Evolutionary conservation across 2,888 invertebrate species (phyloP).

Genomic region (Eucriotettix oculatus): DNA sequence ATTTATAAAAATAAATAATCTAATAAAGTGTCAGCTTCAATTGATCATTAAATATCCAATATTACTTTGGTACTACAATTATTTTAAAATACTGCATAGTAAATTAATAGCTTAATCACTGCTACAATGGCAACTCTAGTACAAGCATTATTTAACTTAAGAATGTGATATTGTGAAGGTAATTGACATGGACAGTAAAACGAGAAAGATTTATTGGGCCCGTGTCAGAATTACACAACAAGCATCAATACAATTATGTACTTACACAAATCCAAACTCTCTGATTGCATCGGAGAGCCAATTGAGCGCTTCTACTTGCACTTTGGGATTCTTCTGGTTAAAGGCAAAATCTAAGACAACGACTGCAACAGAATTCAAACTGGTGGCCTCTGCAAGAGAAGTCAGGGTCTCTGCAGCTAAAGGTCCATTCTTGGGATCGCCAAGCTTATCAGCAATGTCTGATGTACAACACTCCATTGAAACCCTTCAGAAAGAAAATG

Average conservation of each 20-base stretch:
- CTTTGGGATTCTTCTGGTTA: constrained; percentile 81
- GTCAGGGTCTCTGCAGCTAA: constrained; percentile 53
- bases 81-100: too few species aligned
- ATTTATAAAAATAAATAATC: too few species aligned
- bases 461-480: constrained; percentile 58
- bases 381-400: constrained; percentile 60
- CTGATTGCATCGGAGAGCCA: constrained; percentile 66
- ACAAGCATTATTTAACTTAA: too few species aligned
- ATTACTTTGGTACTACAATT: too few species aligned
- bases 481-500: constrained; percentile 28
- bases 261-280: constrained; percentile 76
- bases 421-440: constrained; percentile 61
- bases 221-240: too few species aligned
- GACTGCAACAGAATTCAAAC: constrained; percentile 54
- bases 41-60: too few species aligned
- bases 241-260: constrained; percentile 13
- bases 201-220: too few species aligned
- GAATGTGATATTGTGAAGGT: too few species aligned
- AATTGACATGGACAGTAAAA: too few species aligned
- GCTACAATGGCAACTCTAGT: too few species aligned
- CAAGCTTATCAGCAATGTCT: constrained; percentile 71
- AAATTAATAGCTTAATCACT: too few species aligned
- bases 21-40: too few species aligned
- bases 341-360: constrained; percentile 61
- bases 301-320: constrained; percentile 65